Evolutionary conservation across 2,888 invertebrate genomes (phyloP).

Genomic region (Sycophila texana): DNA sequence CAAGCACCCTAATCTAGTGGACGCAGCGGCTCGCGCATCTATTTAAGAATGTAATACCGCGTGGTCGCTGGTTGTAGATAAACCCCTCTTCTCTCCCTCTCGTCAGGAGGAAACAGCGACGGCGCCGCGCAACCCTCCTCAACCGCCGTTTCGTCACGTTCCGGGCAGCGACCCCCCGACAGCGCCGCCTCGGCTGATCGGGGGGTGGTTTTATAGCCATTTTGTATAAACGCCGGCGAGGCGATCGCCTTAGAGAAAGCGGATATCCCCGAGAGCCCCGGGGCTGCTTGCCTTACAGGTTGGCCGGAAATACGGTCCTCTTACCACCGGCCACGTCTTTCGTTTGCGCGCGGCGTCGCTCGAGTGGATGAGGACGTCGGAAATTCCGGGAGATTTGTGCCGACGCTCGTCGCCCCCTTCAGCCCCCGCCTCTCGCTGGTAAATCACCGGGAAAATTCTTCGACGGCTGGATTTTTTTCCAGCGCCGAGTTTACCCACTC

Average conservation of each 20-base stretch:
- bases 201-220: constrained; percentile 63
- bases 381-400: constrained; percentile 43
- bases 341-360: constrained; percentile 47
- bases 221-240: constrained; percentile 66
- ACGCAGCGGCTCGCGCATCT: too few species aligned
- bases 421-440: constrained; percentile 8
- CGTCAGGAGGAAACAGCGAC: too few species aligned
- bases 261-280: constrained; percentile 55
- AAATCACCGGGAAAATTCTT: constrained; percentile 50
- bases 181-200: constrained; percentile 47
- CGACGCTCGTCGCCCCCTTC: neutral
- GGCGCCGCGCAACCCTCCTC: neutral
- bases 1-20: too few species aligned
- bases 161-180: constrained; percentile 8
- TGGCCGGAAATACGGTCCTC: constrained; percentile 25
- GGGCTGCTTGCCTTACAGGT: constrained; percentile 34
- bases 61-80: too few species aligned
- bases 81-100: too few species aligned
- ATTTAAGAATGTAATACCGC: too few species aligned
- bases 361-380: constrained; percentile 39
- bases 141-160: constrained; percentile 32
- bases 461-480: constrained; percentile 3
- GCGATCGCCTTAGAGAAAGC: constrained; percentile 50
- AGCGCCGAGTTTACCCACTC: neutral
- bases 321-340: constrained; percentile 6